phyloP scores from a whole-genome alignment of 2,797 vertebrate species.

The Anguilla pacifica region DNA sequence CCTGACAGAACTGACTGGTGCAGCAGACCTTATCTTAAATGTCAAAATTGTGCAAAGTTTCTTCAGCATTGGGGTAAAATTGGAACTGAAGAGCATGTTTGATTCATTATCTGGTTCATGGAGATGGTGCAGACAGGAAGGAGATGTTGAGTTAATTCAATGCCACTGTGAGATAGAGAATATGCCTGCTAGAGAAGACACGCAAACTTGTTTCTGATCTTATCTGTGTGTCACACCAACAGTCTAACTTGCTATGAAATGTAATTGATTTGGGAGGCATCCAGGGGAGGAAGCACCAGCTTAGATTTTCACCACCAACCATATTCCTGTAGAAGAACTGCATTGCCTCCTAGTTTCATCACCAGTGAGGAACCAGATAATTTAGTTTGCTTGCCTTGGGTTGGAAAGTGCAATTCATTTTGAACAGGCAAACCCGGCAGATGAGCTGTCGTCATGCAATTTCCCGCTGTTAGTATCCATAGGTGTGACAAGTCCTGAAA shows the following conservation, averaged over 20 bases:
- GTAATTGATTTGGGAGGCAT: neutral
- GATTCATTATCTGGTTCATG: neutral
- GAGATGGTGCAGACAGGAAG: neutral
- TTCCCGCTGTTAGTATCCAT: neutral
- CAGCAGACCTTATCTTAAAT: slow-evolving; percentile 10
- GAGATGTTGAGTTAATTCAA: neutral
- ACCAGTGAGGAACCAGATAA: neutral
- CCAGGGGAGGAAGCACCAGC: neutral
- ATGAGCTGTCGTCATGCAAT: neutral
- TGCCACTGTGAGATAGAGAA: neutral
- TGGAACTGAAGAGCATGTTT: neutral
- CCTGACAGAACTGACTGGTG: neutral
- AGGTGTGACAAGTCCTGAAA: neutral
- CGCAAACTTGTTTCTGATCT: neutral
- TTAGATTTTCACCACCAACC: neutral
- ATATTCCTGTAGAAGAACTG: neutral
- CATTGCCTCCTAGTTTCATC: neutral
- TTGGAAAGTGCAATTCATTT: neutral
- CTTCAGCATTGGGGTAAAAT: neutral
- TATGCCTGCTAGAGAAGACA: neutral
- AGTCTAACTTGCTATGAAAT: neutral
- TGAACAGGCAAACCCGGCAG: neutral
- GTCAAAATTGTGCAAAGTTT: neutral
- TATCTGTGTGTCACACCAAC: neutral
- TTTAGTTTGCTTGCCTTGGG: neutral